Conservation (phyloP, 2,888 invertebrate species). For the Rosalia funebris region DNA sequence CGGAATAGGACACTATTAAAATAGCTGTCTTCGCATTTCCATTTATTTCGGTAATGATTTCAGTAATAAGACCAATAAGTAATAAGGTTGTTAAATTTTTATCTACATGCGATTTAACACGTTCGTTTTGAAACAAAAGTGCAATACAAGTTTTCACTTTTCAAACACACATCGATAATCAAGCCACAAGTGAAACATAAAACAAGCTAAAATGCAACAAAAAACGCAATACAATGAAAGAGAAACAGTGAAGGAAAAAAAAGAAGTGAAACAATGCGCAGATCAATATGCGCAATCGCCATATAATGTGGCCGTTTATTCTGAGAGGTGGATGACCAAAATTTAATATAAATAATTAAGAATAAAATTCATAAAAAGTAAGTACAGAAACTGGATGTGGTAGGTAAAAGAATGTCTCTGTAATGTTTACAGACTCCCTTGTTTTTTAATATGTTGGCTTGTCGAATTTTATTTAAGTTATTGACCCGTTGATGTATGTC, state of each 20-base stretch:
- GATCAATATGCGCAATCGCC: neutral
- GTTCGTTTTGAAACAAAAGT: too few species aligned
- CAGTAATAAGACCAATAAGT: too few species aligned
- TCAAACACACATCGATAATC: too few species aligned
- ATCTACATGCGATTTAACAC: too few species aligned
- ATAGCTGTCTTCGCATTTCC: too few species aligned
- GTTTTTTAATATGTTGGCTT: neutral
- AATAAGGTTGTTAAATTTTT: too few species aligned
- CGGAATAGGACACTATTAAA: too few species aligned
- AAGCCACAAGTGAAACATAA: too few species aligned
- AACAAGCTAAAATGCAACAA: neutral
- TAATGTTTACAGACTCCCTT: neutral
- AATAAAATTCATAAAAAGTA: neutral
- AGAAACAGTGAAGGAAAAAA: neutral
- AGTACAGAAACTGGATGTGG: neutral
- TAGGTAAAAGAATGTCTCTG: neutral
- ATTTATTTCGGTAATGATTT: too few species aligned
- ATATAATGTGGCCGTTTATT: neutral
- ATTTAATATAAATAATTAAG: neutral
- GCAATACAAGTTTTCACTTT: too few species aligned
- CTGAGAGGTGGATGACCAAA: neutral
- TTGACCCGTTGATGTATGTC: constrained; percentile 9
- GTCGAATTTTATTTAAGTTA: constrained; percentile 12
- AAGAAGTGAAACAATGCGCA: neutral
- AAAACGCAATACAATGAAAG: neutral